phyloP scores from a whole-genome alignment of 2,888 invertebrate species.

The Laspeyria flexula region DNA sequence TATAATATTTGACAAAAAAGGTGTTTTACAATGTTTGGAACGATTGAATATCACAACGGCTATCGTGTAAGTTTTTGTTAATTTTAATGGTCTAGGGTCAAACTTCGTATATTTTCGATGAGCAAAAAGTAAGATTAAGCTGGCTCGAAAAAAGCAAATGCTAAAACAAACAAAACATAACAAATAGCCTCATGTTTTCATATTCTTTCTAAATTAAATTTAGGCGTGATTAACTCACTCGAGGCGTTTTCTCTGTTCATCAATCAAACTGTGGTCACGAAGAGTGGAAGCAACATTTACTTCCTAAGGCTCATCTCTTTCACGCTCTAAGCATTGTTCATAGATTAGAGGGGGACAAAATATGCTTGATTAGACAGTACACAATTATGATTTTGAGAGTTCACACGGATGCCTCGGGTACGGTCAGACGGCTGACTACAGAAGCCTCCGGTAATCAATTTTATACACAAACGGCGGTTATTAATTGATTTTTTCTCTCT shows the following conservation, averaged over 20 bases:
- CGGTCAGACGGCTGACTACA: constrained; percentile 73
- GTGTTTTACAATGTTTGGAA: constrained; percentile 31
- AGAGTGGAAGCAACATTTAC: constrained; percentile 71
- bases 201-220: constrained; percentile 82
- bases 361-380: constrained; percentile 68
- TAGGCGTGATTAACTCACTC: constrained; percentile 81
- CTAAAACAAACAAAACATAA: constrained; percentile 81
- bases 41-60: constrained; percentile 16
- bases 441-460: constrained; percentile 82
- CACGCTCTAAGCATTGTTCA: constrained; percentile 25
- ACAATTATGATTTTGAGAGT: constrained; percentile 76
- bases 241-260: constrained; percentile 85
- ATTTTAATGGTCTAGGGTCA: constrained; percentile 35
- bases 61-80: constrained; percentile 14
- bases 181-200: constrained; percentile 70
- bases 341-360: constrained; percentile 55
- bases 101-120: constrained; percentile 38
- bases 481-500: constrained; percentile 80
- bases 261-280: constrained; percentile 76
- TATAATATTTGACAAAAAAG: constrained; percentile 57
- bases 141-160: constrained; percentile 53
- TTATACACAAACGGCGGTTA: constrained; percentile 81
- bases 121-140: constrained; percentile 44
- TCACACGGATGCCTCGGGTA: constrained; percentile 72
- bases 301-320: constrained; percentile 69